Evolutionary conservation across 2,797 vertebrate genomes (phyloP).

Genomic region (Florisuga fusca): DNA sequence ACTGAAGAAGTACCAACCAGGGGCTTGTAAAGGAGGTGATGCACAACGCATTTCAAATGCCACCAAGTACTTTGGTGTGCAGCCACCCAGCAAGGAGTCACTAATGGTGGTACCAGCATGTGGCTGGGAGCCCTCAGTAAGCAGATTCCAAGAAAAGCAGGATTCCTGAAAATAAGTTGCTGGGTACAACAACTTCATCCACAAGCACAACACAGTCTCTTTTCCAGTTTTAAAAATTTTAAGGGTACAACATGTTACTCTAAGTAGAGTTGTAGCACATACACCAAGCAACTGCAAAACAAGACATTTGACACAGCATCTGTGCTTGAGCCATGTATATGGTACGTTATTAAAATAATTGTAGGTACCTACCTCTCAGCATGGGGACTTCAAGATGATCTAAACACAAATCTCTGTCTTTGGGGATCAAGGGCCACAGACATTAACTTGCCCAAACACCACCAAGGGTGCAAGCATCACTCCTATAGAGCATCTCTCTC

Average conservation of each 20-base stretch:
- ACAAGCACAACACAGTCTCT: not conserved
- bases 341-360: not conserved
- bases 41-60: not conserved
- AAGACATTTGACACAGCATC: not conserved
- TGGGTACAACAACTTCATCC: not conserved
- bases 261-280: not conserved
- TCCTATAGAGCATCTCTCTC: accelerated
- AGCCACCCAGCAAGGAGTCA: not conserved
- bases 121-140: not conserved
- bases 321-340: not conserved
- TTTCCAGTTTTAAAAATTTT: not conserved
- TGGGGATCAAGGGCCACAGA: not conserved
- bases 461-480: not conserved
- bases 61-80: not conserved
- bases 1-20: not conserved
- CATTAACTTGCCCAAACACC: not conserved
- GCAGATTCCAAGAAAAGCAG: not conserved
- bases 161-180: not conserved
- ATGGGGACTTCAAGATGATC: not conserved
- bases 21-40: not conserved
- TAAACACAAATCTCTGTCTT: not conserved
- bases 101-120: not conserved
- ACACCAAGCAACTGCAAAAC: not conserved
- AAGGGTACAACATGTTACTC: accelerated
- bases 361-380: not conserved